Percentiles rank a stretch among this genome's conserved stretches.
Evolutionary conservation across 1,140 invertebrate species (phyloP).

Genomic region (Formica exsecta): DNA sequence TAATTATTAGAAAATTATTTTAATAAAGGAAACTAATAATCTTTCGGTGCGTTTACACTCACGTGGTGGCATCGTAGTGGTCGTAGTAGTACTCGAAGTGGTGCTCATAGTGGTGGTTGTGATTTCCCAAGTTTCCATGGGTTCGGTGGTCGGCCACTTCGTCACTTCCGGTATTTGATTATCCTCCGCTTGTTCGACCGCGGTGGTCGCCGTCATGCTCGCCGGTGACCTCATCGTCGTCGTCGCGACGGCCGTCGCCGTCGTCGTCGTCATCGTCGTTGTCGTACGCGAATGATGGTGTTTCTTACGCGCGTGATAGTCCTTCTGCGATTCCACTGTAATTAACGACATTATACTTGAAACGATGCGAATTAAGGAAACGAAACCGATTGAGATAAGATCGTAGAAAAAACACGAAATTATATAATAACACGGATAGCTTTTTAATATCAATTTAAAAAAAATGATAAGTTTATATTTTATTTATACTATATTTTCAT

Average conservation of each 20-base stretch:
- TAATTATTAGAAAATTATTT: not conserved
- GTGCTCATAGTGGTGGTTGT: conserved; percentile 86
- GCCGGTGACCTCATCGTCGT: conserved; percentile 79
- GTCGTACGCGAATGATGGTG: conserved; percentile 85
- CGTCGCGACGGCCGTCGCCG: conserved; percentile 73
- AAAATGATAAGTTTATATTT: too few species aligned
- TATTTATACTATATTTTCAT: too few species aligned
- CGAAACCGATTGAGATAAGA: not conserved
- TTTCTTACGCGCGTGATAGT: conserved; percentile 90
- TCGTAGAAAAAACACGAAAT: too few species aligned
- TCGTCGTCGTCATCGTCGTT: conserved; percentile 81
- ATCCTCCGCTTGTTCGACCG: conserved; percentile 79
- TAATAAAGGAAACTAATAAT: conserved; percentile 23
- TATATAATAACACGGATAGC: too few species aligned
- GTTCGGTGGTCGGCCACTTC: conserved; percentile 80
- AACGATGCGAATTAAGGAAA: not conserved
- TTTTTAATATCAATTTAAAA: too few species aligned
- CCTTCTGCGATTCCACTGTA: conserved; percentile 94
- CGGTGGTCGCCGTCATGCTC: conserved; percentile 83
- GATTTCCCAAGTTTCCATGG: conserved; percentile 81
- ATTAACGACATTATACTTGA: conserved; percentile 33
- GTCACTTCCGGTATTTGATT: conserved; percentile 85
- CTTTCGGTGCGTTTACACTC: conserved; percentile 82
- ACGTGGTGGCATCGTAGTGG: conserved; percentile 90
- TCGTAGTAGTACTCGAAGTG: conserved; percentile 88